Evolutionary conservation across 2,888 invertebrate genomes (phyloP).

Genomic region (Alviniconcha strummeri): DNA sequence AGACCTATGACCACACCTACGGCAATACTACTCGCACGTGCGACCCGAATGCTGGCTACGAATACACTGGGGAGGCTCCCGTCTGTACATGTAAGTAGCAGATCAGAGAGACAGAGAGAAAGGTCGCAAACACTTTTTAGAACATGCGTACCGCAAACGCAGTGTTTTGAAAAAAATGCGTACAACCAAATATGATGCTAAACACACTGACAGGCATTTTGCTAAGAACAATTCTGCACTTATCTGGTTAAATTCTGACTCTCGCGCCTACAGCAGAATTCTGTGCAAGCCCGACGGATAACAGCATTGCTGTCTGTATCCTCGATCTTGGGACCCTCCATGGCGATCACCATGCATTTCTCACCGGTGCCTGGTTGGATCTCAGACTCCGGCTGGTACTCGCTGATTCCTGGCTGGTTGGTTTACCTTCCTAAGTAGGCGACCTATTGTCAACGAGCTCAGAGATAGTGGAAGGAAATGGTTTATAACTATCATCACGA

Average conservation of each 20-base stretch:
- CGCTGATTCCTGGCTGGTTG: too few relatives aligned
- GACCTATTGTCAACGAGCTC: too few relatives aligned
- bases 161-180: background rate
- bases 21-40: conserved; percentile 7
- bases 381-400: too few relatives aligned
- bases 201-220: background rate
- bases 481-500: too few relatives aligned
- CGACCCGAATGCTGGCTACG: background rate
- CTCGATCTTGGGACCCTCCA: too few relatives aligned
- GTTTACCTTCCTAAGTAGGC: too few relatives aligned
- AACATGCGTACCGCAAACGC: background rate
- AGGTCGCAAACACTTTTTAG: background rate
- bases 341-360: too few relatives aligned
- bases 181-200: background rate
- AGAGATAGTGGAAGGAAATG: too few relatives aligned
- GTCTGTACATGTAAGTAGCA: background rate
- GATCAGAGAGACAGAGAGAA: background rate
- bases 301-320: too few relatives aligned
- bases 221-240: background rate
- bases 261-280: too few relatives aligned
- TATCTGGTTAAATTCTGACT: background rate
- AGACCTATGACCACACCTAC: conserved; percentile 13
- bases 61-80: background rate
- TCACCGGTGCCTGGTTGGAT: too few relatives aligned
- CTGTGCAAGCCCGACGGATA: too few relatives aligned